Conservation (phyloP, 2,797 vertebrate genomes). For the Ambastaia sidthimunki region DNA sequence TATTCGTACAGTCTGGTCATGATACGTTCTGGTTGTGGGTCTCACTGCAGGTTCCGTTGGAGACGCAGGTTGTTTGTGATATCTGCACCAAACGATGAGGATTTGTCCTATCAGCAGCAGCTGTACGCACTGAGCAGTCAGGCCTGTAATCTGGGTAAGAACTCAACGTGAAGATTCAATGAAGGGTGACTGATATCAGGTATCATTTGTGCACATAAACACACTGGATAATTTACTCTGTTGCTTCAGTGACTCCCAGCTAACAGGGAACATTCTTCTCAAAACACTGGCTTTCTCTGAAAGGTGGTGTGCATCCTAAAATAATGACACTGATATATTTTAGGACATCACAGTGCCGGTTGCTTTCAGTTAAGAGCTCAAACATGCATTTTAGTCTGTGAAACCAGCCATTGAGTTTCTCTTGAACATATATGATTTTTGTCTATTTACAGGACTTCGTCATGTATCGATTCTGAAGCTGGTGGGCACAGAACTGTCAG, state of each 20-base stretch:
- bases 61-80: conserved; percentile 94
- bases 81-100: conserved; percentile 93
- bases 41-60: conserved; percentile 89
- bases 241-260: no score
- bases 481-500: conserved; percentile 83
- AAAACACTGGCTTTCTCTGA: no score
- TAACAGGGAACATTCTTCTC: no score
- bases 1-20: conserved; percentile 18
- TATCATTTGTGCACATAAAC: not conserved
- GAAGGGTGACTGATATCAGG: not conserved
- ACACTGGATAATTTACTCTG: not conserved
- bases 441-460: conserved; percentile 83
- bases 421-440: conserved; percentile 23
- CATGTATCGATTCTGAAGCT: conserved; percentile 94
- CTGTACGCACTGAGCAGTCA: conserved; percentile 91
- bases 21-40: conserved; percentile 41
- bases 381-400: not conserved
- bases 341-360: no score
- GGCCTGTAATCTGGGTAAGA: conserved; percentile 97
- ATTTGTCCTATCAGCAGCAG: conserved; percentile 99
- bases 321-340: no score
- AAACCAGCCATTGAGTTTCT: not conserved
- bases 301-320: no score
- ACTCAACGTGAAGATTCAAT: no score
- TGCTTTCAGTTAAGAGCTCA: no score